Percentiles rank a stretch among this genome's conserved stretches.
Evolutionary conservation across 2,888 invertebrate species (phyloP).

Genomic region (Cactoblastis cactorum): DNA sequence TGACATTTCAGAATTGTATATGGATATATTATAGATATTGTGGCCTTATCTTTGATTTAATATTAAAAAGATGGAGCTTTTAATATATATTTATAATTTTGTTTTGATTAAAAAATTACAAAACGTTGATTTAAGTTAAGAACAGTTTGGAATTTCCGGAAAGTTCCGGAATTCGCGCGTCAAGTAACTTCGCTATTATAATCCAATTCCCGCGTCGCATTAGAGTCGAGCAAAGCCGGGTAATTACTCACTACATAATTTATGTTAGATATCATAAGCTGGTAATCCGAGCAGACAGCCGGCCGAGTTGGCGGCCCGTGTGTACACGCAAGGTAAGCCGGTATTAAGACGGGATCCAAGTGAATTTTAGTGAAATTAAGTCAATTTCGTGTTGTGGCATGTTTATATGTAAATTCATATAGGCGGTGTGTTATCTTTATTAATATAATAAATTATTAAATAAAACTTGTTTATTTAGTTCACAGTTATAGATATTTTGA

Average conservation of each 20-base stretch:
- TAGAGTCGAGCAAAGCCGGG: slow-evolving; percentile 2
- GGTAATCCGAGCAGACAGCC: not conserved
- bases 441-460: too few species aligned
- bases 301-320: not conserved
- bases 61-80: too few species aligned
- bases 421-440: too few species aligned
- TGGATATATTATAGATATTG: too few species aligned
- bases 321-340: not conserved
- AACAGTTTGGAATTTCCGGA: not conserved
- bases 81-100: too few species aligned
- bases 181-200: slow-evolving; percentile 8
- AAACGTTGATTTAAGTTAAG: not conserved
- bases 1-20: too few species aligned
- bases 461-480: too few species aligned
- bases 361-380: not conserved
- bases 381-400: too few species aligned
- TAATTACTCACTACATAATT: slow-evolving; percentile 13
- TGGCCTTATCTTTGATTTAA: too few species aligned
- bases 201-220: slow-evolving; percentile 8
- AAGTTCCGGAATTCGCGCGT: not conserved
- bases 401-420: too few species aligned
- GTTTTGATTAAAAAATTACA: not conserved
- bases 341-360: not conserved
- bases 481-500: too few species aligned
- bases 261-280: slow-evolving; percentile 7